Base-by-base conservation (phyloP, 2,113 vertebrate genomes). In the Plectropomus leopardus region DNA sequence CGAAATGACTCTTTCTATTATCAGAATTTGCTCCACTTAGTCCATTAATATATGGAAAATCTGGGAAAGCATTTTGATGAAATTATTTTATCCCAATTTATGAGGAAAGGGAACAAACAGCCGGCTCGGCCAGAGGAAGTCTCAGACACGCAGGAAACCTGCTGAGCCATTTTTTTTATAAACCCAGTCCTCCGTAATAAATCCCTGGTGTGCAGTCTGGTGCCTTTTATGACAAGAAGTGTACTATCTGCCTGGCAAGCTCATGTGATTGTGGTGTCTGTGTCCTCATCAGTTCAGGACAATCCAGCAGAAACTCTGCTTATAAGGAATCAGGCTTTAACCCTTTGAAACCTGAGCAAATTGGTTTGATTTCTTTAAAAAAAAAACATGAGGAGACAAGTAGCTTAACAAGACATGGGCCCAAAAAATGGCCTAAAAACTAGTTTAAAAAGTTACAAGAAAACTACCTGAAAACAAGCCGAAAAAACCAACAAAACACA, bases 281-380 rank as follows among this genome's bases (percentile, higher is more conserved):
- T 44, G 28, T 61, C 69, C 28, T 59, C 44, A 70, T 66, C 21
- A 23, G 24, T 40, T 40, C 36, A 73, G 54, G 59, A 75, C 5
- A 4, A 30, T 60, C 24, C 63, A 66, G 54, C 19, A 76, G 64
- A 50, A 69, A 55, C 34, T 77, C 28, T 34, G 51, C 45, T 42
- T 26, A 32, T 36, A 11, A 47, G 40, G 23, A 14, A 8, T 24
- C 3, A 15, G 6, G 28, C n/a, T n/a, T n/a, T n/a, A n/a, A n/a
- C n/a, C n/a, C 19, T 44, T 4, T 36, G 34, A 36, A 36, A 8
- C 34, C n/a, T n/a, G n/a, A n/a, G n/a, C n/a, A n/a, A n/a, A n/a
- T n/a, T n/a, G n/a, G n/a, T n/a, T n/a, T n/a, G n/a, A n/a, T n/a
- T n/a, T n/a, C n/a, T n/a, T n/a, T n/a, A n/a, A n/a, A n/a, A n/a